phyloP scores from a whole-genome alignment of 2,888 invertebrate species.

The Spisula solida region DNA sequence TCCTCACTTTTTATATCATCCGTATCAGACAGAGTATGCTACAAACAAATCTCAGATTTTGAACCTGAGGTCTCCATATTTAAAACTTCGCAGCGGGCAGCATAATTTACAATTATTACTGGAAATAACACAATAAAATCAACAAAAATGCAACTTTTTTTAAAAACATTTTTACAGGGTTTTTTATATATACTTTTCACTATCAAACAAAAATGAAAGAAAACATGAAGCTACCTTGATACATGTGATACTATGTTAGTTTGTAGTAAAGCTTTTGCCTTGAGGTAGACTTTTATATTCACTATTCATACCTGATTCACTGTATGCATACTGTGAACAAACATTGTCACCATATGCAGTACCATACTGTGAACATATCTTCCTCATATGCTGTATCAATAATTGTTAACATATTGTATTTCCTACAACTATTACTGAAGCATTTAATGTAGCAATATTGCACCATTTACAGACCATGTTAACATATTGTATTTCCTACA shows the following conservation, averaged over 20 bases:
- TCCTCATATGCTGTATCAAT: neutral
- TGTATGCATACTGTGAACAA: slow-evolving; percentile 24
- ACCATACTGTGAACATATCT: too few relatives aligned
- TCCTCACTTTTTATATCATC: neutral
- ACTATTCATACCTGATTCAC: slow-evolving; percentile 5
- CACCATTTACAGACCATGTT: neutral
- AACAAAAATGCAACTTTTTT: slow-evolving; percentile 16
- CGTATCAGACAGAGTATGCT: neutral
- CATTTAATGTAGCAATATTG: neutral
- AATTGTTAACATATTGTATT: neutral
- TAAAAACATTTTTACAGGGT: neutral
- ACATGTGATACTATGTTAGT: slow-evolving; percentile 12
- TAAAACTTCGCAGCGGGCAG: slow-evolving; percentile 1
- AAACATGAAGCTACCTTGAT: slow-evolving; percentile 23
- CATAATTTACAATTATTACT: slow-evolving; percentile 25
- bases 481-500: neutral
- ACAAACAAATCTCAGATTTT: slow-evolving; percentile 24
- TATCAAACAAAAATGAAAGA: neutral
- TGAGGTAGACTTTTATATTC: slow-evolving; percentile 24
- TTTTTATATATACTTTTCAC: slow-evolving; percentile 10
- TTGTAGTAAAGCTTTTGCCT: slow-evolving; percentile 26
- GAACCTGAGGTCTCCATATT: slow-evolving; percentile 14
- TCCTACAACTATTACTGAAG: neutral
- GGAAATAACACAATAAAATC: slow-evolving; percentile 22
- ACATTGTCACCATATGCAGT: neutral